Conservation (phyloP, 1,140 invertebrate genomes). For the Ostrea denselamellosa region DNA sequence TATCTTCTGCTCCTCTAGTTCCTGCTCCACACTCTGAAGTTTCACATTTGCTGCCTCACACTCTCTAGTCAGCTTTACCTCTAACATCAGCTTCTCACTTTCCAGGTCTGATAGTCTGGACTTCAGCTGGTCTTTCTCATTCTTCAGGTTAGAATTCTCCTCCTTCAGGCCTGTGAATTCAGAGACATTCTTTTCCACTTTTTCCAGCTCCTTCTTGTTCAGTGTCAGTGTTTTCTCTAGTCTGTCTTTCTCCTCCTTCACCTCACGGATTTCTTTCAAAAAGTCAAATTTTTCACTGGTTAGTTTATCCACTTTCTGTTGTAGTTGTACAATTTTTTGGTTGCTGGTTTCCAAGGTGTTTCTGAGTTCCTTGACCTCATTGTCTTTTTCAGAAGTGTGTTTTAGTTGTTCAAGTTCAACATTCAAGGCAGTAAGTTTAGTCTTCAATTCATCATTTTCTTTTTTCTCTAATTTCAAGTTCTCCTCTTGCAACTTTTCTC, state of each 20-base stretch:
- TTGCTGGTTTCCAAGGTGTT: slow-evolving; percentile 37
- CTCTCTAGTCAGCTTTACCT: slow-evolving; percentile 61
- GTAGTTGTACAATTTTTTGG: slow-evolving; percentile 39
- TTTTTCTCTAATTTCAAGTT: slow-evolving; percentile 59
- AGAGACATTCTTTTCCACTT: slow-evolving; percentile 57
- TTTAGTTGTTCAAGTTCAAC: slow-evolving; percentile 51
- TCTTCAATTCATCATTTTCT: slow-evolving; percentile 70
- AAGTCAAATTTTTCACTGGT: slow-evolving; percentile 58
- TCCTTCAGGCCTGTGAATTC: slow-evolving; percentile 53
- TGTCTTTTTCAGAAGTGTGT: neutral
- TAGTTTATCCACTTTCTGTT: slow-evolving; percentile 50
- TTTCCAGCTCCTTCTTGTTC: slow-evolving; percentile 51
- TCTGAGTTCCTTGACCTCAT: slow-evolving; percentile 37
- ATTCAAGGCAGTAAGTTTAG: slow-evolving; percentile 67
- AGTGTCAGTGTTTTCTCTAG: slow-evolving; percentile 59
- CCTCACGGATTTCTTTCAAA: slow-evolving; percentile 35
- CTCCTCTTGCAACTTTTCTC: slow-evolving; percentile 67
- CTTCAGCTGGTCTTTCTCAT: slow-evolving; percentile 79
- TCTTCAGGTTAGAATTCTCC: slow-evolving; percentile 52
- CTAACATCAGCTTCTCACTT: slow-evolving; percentile 56
- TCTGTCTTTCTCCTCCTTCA: slow-evolving; percentile 53
- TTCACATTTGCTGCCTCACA: slow-evolving; percentile 58
- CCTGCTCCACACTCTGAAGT: slow-evolving; percentile 61
- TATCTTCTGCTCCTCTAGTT: slow-evolving; percentile 59
- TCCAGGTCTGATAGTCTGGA: slow-evolving; percentile 73